A percentile compares a stretch with the other conserved stretches of the same genome.
phyloP scores from a whole-genome alignment of 1,140 invertebrate species.

The Calliphora vicina region DNA sequence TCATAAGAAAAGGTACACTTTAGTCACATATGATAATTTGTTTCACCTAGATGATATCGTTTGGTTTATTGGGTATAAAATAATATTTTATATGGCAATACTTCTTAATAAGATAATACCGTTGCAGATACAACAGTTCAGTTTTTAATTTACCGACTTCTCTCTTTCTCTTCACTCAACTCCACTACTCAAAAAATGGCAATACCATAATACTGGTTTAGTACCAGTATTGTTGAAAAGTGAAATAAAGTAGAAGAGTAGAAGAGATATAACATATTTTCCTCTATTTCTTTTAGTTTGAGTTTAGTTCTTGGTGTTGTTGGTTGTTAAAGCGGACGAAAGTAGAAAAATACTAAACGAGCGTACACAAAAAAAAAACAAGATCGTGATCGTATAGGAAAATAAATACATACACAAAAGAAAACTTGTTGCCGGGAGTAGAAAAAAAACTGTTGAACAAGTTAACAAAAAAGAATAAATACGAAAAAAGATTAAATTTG shows the following conservation, averaged over 20 bases:
- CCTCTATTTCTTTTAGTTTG: constrained; percentile 12
- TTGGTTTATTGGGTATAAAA: no score
- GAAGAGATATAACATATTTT: neutral
- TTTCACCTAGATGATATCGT: no score
- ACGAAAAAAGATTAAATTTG: no score
- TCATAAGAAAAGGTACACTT: no score
- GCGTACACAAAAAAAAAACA: neutral
- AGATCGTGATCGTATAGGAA: constrained; percentile 14
- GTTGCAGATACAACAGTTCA: neutral
- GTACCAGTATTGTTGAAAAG: no score
- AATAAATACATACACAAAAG: constrained; percentile 12
- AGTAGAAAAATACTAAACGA: neutral
- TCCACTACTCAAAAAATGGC: no score
- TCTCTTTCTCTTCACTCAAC: neutral
- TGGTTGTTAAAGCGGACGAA: constrained; percentile 9
- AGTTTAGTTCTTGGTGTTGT: constrained; percentile 21
- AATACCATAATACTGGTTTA: no score
- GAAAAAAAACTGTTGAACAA: neutral
- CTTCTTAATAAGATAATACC: no score
- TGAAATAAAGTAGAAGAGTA: no score
- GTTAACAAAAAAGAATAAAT: neutral
- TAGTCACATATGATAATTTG: no score
- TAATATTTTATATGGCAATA: no score
- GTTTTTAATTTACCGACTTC: neutral
- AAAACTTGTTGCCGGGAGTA: constrained; percentile 18